Conservation (phyloP, 2,797 vertebrate species). For the Ptychadena robeensis region DNA sequence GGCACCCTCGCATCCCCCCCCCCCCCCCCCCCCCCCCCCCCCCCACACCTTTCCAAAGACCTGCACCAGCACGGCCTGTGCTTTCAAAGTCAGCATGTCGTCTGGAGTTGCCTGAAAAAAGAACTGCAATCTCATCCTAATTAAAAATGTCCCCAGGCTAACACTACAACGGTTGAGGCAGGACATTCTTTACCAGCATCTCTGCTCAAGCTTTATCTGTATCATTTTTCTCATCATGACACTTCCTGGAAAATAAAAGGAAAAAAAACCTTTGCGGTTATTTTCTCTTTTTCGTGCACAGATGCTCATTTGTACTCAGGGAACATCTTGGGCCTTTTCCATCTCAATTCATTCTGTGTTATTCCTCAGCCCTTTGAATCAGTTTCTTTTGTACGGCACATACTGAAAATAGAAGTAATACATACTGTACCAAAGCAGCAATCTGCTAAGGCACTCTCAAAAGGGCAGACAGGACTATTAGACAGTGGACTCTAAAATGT, state of each 20-base stretch:
- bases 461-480: constrained; percentile 51
- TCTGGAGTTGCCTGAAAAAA: constrained; percentile 48
- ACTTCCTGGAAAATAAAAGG: constrained; percentile 45
- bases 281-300: constrained; percentile 60
- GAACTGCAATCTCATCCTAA: constrained; percentile 60
- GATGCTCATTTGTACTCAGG: constrained; percentile 55
- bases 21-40: not conserved
- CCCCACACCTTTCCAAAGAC: constrained; percentile 26
- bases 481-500: constrained; percentile 28
- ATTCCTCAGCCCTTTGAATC: constrained; percentile 52
- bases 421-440: constrained; percentile 46
- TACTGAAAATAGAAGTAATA: constrained; percentile 52
- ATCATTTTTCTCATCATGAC: constrained; percentile 60
- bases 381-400: constrained; percentile 38
- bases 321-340: constrained; percentile 51
- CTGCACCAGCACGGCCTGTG: constrained; percentile 25
- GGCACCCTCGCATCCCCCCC: not conserved
- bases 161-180: constrained; percentile 48
- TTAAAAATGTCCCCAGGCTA: constrained; percentile 62
- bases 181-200: constrained; percentile 60
- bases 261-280: constrained; percentile 49
- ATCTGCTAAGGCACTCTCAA: constrained; percentile 32
- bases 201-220: constrained; percentile 55
- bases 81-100: constrained; percentile 56
- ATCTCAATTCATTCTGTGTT: constrained; percentile 42